Percentiles rank a stretch among this genome's conserved stretches.
Evolutionary conservation across 2,113 vertebrate species (phyloP).

Genomic region (Cephalopterus ornatus): DNA sequence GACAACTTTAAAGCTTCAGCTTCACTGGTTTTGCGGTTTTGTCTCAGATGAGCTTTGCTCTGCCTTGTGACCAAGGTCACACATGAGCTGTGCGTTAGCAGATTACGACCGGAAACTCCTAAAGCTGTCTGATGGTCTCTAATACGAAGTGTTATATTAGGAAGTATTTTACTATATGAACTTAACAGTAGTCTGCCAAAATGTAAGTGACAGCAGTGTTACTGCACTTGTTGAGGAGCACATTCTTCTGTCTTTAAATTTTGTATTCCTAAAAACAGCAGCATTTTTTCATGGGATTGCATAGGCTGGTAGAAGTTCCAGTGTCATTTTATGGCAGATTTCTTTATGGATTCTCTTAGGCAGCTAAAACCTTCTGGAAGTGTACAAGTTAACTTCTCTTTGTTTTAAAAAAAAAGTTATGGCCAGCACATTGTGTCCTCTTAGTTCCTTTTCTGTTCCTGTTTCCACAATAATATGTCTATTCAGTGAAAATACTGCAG

Average conservation of each 20-base stretch:
- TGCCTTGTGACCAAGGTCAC: not conserved
- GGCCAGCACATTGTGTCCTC: not conserved
- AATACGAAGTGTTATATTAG: not conserved
- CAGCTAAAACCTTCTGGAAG: not conserved
- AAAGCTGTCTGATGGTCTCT: not conserved
- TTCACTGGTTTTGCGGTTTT: not conserved
- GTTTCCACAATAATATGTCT: conserved; percentile 20
- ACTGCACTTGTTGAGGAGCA: not conserved
- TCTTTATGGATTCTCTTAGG: not conserved
- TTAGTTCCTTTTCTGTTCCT: conserved; percentile 40
- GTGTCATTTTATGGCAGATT: not conserved
- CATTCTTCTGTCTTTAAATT: not conserved
- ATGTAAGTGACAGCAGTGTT: not conserved
- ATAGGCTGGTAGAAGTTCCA: not conserved
- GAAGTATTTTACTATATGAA: not conserved
- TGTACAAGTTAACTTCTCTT: not conserved
- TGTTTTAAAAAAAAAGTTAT: not conserved
- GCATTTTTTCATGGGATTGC: not conserved
- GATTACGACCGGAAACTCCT: not conserved
- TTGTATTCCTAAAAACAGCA: not conserved
- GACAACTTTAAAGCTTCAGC: not conserved
- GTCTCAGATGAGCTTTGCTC: not conserved
- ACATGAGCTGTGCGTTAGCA: not conserved
- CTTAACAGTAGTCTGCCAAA: not conserved
- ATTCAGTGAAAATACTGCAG: conserved; percentile 22